These are phyloP conservation scores for Tupaia tana DNA, from an alignment of 2,113 vertebrate species.

Conservation along the genomic window DNA sequence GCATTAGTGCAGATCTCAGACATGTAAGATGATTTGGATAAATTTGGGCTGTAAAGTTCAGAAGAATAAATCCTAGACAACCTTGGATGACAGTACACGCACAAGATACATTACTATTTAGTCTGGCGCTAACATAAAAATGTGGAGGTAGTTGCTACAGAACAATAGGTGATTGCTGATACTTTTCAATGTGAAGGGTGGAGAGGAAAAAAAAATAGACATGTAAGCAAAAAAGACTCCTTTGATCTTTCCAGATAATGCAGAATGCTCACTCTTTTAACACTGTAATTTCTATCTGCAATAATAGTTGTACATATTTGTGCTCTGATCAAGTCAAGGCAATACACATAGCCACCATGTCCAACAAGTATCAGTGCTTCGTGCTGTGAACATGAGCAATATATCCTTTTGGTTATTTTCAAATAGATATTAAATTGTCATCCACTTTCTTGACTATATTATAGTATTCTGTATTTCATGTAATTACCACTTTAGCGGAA, in stretches of 20 bases:
- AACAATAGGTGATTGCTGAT: neutral
- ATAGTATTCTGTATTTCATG: too few species aligned
- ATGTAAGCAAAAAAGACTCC: neutral
- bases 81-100: neutral
- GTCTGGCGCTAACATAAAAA: neutral
- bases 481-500: too few species aligned
- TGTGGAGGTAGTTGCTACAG: too few species aligned
- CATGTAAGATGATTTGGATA: slow-evolving; percentile 68
- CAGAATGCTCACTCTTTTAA: neutral
- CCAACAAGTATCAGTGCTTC: too few species aligned
- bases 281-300: neutral
- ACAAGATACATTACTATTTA: neutral
- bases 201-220: neutral
- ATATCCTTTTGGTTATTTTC: too few species aligned
- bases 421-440: too few species aligned
- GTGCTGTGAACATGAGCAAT: too few species aligned
- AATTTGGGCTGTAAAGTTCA: slow-evolving; percentile 35
- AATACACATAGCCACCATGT: too few species aligned
- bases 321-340: too few species aligned
- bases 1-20: neutral
- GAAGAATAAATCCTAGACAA: neutral
- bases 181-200: neutral
- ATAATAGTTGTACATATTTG: too few species aligned
- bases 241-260: neutral
- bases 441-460: too few species aligned